Evolutionary conservation across 2,113 vertebrate species (phyloP), one percentile per base, ranked within the genome.

Genomic region (Lycaon pictus): DNA sequence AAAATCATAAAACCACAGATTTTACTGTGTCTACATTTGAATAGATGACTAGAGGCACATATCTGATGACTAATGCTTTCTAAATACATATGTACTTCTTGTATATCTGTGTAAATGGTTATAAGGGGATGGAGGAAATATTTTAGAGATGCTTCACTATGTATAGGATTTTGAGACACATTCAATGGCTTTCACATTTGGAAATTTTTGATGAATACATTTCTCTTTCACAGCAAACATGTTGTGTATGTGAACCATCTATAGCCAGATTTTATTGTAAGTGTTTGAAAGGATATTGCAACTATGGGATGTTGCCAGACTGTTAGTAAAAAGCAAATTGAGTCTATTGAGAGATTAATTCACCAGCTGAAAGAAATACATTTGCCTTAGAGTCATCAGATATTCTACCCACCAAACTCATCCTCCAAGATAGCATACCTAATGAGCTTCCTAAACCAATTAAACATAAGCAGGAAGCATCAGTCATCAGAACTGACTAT

Each of bases 361-460:
- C 93, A 93, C 48, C 51, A 95, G 77, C 67, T 81, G 79, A 97
- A 96, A 84, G 76, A 96, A 96, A 82, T 89, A 69, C n/a, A 63
- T 96, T 96, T 97, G 90, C 92, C 27, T 88, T 87, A 89, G 88
- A 92, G 84, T 95, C 80, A 97, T 98, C 95, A 98, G 95, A 95
- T 97, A 98, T 94, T 98, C 90, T 91, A 80, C 82, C 85, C 77
- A 96, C 85, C 81, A 65, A 96, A 89, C 71, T 88, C 90, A 93
- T 89, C 91, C 83, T 97, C 85, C 27, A 92, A 95, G 71, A 96
- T 25, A 96, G 81, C 92, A 96, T 97, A 83, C n/a, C 67, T 97
- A 93, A 98, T 93, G 95, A 98, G 95, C 82, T 98, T 98, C 95
- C 94, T 93, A 96, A 91, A 91, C 96, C 97, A 96, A 98, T 97